These are phyloP conservation scores for Chrysopa pallens DNA, from an alignment of 1,140 invertebrate genomes.

Conservation along the genomic window DNA sequence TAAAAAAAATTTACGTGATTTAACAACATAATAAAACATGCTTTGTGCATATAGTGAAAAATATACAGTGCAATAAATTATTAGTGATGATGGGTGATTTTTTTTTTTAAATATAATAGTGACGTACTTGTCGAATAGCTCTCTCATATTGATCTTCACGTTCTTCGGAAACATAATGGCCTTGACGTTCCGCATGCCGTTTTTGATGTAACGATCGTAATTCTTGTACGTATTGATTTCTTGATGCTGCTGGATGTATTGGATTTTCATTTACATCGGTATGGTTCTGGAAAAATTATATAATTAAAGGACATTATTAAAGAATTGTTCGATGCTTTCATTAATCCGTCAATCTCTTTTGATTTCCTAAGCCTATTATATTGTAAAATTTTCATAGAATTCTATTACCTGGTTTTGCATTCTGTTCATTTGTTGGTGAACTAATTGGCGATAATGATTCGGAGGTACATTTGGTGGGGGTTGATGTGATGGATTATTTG, in stretches of 20 bases:
- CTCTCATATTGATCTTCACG: conserved; percentile 29
- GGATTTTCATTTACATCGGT: conserved; percentile 1
- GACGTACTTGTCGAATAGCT: conserved; percentile 21
- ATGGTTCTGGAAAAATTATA: background rate
- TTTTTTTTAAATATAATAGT: conserved; percentile 5
- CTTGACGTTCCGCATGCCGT: conserved; percentile 29
- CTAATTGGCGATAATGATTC: background rate
- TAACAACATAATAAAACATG: conserved; percentile 4
- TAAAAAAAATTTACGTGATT: conserved; percentile 1
- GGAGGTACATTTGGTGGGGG: conserved; percentile 6
- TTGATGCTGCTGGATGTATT: conserved; percentile 1
- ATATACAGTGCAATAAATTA: conserved; percentile 3
- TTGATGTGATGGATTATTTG: conserved; percentile 3
- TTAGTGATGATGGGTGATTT: conserved; percentile 1
- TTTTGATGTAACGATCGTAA: conserved; percentile 24
- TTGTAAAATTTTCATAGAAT: too few species aligned
- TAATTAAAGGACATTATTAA: too few species aligned
- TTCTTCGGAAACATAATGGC: conserved; percentile 26
- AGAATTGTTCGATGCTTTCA: too few species aligned
- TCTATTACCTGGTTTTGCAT: background rate
- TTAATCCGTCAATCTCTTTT: too few species aligned
- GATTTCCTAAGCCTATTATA: too few species aligned
- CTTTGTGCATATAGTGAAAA: conserved; percentile 7
- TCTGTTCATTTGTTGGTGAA: background rate
- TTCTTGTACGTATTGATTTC: conserved; percentile 3